Conservation (phyloP, 2,797 vertebrate species). For the Champsocephalus gunnari region DNA sequence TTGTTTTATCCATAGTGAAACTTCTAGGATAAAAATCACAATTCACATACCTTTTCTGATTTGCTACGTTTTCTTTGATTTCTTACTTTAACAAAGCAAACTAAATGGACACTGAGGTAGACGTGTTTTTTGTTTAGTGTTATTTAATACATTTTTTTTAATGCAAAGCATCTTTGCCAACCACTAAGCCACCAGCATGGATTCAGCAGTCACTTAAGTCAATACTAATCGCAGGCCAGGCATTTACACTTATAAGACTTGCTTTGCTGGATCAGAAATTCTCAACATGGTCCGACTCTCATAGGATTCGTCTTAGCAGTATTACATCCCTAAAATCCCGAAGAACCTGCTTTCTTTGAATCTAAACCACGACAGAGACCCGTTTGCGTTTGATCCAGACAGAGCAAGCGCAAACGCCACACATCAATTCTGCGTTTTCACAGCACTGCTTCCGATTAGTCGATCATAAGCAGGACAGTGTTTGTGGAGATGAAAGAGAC, state of each 20-base stretch:
- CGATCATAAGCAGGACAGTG: constrained; percentile 41
- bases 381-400: constrained; percentile 48
- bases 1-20: neutral
- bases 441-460: constrained; percentile 65
- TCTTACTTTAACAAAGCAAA: too few species aligned
- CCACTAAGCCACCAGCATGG: constrained; percentile 26
- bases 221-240: constrained; percentile 35
- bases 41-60: neutral
- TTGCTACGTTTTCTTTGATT: neutral
- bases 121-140: neutral
- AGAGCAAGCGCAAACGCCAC: constrained; percentile 18
- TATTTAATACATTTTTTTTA: constrained; percentile 10
- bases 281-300: constrained; percentile 6
- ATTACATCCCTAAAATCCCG: constrained; percentile 34
- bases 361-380: constrained; percentile 40
- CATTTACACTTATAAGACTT: constrained; percentile 27
- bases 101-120: neutral
- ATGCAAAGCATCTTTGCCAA: constrained; percentile 15
- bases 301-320: constrained; percentile 24
- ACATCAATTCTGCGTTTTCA: constrained; percentile 65
- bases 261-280: constrained; percentile 38
- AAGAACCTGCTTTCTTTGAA: constrained; percentile 28
- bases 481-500: constrained; percentile 62
- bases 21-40: neutral
- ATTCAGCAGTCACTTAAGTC: constrained; percentile 49